Percentiles rank a stretch among this genome's conserved stretches.
These are phyloP conservation scores for Hymenochirus boettgeri DNA, from an alignment of 2,113 vertebrate species.

Conservation along the genomic window DNA sequence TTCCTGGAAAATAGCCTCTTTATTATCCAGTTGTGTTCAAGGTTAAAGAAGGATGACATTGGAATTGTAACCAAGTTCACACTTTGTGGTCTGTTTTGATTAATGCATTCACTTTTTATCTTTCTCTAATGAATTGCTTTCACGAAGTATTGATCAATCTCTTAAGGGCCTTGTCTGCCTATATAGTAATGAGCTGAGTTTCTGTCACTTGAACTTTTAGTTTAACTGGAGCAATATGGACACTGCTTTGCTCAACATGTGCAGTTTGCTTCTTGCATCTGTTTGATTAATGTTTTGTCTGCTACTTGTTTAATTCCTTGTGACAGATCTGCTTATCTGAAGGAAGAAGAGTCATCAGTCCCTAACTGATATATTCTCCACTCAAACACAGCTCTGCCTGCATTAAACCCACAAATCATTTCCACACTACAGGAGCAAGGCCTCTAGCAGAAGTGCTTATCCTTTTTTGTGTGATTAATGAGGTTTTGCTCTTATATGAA, in stretches of 20 bases:
- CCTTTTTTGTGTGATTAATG: conserved; percentile 21
- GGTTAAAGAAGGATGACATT: too few species aligned
- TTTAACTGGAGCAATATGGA: background rate
- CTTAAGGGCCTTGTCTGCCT: background rate
- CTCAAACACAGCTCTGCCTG: background rate
- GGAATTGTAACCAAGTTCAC: background rate
- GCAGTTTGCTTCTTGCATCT: background rate
- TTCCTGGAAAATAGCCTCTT: too few species aligned
- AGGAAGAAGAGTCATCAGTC: background rate
- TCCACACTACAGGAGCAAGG: background rate
- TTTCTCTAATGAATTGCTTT: background rate
- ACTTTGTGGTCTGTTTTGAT: background rate
- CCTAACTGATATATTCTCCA: background rate
- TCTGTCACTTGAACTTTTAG: background rate
- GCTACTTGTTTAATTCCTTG: background rate
- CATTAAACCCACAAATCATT: too few species aligned
- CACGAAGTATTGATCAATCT: conserved; percentile 8
- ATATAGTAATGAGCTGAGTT: conserved; percentile 3
- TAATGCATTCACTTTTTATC: background rate
- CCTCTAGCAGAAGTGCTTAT: conserved; percentile 22
- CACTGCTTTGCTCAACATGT: background rate
- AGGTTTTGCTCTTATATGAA: background rate
- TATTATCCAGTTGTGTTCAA: too few species aligned
- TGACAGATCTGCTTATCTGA: conserved; percentile 4
- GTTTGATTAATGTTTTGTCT: background rate